Conservation (phyloP, 2,797 vertebrate genomes). For the Acanthurus leucopareius region DNA sequence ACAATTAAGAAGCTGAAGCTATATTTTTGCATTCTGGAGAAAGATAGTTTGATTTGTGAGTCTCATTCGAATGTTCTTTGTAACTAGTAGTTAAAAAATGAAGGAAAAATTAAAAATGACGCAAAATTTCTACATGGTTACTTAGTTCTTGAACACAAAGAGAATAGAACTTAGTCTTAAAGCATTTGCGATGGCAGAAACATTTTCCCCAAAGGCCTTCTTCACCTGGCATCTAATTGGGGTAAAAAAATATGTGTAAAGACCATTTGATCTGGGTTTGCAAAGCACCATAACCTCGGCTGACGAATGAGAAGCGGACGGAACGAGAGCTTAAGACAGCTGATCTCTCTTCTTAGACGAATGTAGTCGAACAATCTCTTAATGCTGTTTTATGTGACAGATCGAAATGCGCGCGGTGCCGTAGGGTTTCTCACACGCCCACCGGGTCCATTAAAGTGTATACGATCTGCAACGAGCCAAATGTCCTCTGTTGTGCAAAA, state of each 20-base stretch:
- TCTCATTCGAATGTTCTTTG: too few relatives aligned
- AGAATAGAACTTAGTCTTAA: neutral
- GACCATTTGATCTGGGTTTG: neutral
- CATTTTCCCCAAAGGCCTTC: neutral
- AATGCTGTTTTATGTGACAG: constrained; percentile 9
- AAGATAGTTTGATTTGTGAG: too few relatives aligned
- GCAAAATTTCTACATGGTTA: too few relatives aligned
- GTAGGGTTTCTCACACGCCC: neutral
- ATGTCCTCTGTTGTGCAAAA: constrained; percentile 6
- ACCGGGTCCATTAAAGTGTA: constrained; percentile 10
- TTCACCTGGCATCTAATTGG: neutral
- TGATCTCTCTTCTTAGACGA: constrained; percentile 6
- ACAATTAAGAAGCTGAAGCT: neutral
- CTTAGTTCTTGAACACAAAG: too few relatives aligned
- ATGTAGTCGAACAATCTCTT: constrained; percentile 5
- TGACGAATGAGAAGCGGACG: constrained; percentile 9
- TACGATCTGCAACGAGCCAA: constrained; percentile 21
- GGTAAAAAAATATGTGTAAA: neutral
- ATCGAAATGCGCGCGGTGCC: neutral
- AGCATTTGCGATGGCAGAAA: neutral
- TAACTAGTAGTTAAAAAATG: too few relatives aligned
- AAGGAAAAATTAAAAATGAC: too few relatives aligned
- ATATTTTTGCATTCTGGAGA: neutral
- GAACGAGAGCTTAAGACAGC: neutral
- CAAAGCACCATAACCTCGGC: neutral